Evolutionary conservation across 2,888 invertebrate species (phyloP).

Genomic region (Mythimna loreyi): DNA sequence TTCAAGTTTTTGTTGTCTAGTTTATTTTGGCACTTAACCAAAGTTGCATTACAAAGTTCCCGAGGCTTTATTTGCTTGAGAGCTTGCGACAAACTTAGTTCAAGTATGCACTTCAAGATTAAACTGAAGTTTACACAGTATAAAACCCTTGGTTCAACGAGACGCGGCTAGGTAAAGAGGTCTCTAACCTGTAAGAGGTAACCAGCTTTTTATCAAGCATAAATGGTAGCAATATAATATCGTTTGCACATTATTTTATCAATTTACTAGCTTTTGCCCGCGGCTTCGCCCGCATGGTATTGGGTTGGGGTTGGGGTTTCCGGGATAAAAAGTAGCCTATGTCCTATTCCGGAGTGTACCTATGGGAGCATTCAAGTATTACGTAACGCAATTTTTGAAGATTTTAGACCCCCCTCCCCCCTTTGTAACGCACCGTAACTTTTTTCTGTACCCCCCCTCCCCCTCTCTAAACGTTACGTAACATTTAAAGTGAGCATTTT

Average conservation of each 20-base stretch:
- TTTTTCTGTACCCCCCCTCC: too few relatives aligned
- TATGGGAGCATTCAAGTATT: too few relatives aligned
- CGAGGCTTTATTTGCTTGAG: conserved; percentile 37
- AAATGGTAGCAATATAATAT: conserved; percentile 12
- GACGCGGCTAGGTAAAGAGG: conserved; percentile 1
- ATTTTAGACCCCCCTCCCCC: too few relatives aligned
- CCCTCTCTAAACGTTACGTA: too few relatives aligned
- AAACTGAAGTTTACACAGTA: conserved; percentile 32
- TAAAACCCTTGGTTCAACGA: conserved; percentile 11
- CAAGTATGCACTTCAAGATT: conserved; percentile 36
- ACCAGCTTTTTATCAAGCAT: neutral
- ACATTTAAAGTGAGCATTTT: too few relatives aligned
- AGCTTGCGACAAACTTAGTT: conserved; percentile 24
- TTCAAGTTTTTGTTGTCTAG: neutral
- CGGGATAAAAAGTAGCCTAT: too few relatives aligned
- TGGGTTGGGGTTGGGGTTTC: too few relatives aligned
- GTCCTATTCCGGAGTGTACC: too few relatives aligned
- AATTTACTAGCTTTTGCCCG: too few relatives aligned
- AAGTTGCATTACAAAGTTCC: conserved; percentile 44
- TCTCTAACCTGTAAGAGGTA: neutral
- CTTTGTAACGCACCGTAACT: too few relatives aligned
- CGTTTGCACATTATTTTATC: conserved; percentile 6
- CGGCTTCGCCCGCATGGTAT: too few relatives aligned
- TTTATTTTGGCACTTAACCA: conserved; percentile 56
- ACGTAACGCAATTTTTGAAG: too few relatives aligned